phyloP scores from a whole-genome alignment of 2,888 invertebrate genomes.

The Camponotus fellah region DNA sequence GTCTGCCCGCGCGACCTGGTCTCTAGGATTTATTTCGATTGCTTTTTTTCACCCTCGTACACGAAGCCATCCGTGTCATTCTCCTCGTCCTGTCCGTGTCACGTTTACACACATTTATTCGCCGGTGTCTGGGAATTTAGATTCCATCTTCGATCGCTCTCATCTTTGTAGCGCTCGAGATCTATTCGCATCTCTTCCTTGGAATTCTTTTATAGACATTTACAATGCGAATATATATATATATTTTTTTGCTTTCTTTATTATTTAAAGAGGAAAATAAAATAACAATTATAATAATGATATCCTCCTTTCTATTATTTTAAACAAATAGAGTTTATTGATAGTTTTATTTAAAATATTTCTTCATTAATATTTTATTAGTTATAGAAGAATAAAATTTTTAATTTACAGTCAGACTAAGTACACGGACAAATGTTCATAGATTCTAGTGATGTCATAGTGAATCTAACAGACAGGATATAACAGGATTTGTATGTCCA shows the following conservation, averaged over 20 bases:
- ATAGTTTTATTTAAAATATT: background rate
- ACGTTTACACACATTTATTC: conserved; percentile 37
- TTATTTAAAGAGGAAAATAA: background rate
- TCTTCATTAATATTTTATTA: conserved; percentile 9
- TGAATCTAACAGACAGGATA: conserved; percentile 25
- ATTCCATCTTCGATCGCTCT: conserved; percentile 31
- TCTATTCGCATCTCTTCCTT: background rate
- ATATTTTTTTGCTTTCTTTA: background rate
- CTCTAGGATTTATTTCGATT: conserved; percentile 80
- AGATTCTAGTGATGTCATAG: conserved; percentile 22
- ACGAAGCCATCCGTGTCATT: conserved; percentile 64
- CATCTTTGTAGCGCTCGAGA: conserved; percentile 1
- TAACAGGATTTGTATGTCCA: conserved; percentile 63
- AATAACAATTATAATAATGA: background rate
- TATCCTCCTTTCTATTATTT: background rate
- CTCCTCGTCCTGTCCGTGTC: conserved; percentile 42
- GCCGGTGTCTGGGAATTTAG: conserved; percentile 30
- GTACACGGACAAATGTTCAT: conserved; percentile 44
- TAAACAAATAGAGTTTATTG: background rate
- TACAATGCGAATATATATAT: too few species aligned
- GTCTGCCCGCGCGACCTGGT: conserved; percentile 66
- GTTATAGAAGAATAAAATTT: background rate
- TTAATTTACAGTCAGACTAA: background rate
- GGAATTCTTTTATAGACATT: background rate
- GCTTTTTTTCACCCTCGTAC: conserved; percentile 71